These are phyloP conservation scores for Alethe diademata DNA, from an alignment of 2,113 vertebrate species.

Conservation along the genomic window DNA sequence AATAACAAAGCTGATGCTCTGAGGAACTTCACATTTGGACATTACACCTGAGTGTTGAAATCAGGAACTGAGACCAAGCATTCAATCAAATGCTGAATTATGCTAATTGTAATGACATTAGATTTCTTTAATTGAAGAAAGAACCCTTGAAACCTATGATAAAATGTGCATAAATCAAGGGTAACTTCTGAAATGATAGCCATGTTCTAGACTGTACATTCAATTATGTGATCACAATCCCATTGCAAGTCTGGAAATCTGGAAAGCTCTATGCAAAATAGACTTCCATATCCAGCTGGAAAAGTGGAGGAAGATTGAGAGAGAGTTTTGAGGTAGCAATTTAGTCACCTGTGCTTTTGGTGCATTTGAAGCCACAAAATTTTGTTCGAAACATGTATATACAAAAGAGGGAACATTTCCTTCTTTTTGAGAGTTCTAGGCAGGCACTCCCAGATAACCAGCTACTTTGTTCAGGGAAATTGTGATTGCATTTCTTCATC, in stretches of 20 bases:
- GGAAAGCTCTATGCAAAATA: background rate
- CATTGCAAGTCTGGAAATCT: background rate
- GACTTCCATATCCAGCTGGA: background rate
- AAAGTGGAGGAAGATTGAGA: background rate
- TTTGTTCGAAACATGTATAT: background rate
- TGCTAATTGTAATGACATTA: background rate
- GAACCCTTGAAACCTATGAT: background rate
- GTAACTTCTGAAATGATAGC: background rate
- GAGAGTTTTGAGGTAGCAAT: background rate
- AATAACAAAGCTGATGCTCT: background rate
- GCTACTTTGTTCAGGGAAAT: constrained; percentile 15
- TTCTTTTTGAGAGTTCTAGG: background rate
- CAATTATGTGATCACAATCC: background rate
- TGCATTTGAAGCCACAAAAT: background rate
- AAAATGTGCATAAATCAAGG: background rate
- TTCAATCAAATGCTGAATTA: background rate
- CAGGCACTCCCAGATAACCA: background rate
- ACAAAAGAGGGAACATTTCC: background rate
- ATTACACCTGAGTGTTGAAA: background rate
- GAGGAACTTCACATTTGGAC: background rate
- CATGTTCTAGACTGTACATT: background rate
- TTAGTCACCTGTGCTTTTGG: background rate
- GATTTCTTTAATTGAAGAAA: background rate
- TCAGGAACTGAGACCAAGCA: background rate
- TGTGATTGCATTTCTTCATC: constrained; percentile 10